phyloP scores from a whole-genome alignment of 2,797 vertebrate genomes.

The Trachurus trachurus region DNA sequence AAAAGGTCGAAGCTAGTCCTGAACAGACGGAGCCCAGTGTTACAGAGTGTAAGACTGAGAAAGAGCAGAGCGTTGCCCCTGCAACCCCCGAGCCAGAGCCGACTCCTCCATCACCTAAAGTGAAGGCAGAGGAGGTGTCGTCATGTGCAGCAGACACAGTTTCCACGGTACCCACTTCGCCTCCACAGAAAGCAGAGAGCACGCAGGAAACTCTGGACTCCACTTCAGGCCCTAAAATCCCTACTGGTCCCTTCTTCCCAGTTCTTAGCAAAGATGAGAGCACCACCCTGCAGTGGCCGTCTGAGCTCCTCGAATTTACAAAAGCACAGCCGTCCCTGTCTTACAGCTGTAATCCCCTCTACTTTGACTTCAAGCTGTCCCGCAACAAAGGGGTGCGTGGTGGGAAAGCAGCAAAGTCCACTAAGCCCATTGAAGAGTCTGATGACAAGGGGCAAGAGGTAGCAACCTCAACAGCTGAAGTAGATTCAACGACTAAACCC shows the following conservation, averaged over 20 bases:
- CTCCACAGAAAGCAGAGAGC: slow-evolving; percentile 76
- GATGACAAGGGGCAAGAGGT: slow-evolving; percentile 79
- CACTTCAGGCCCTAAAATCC: slow-evolving; percentile 89
- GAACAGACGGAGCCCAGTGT: slow-evolving; percentile 52
- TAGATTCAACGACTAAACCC: slow-evolving; percentile 55
- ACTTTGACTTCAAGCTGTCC: slow-evolving; percentile 98
- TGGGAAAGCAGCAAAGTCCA: slow-evolving; percentile 75
- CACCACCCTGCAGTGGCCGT: slow-evolving; percentile 98
- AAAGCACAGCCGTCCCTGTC: slow-evolving; percentile 94
- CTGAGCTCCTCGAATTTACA: slow-evolving; percentile 98
- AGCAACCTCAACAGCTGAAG: slow-evolving; percentile 63
- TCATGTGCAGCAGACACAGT: slow-evolving; percentile 47
- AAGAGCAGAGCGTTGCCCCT: slow-evolving; percentile 49
- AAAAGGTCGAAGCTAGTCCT: slow-evolving; percentile 50
- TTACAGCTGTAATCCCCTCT: slow-evolving; percentile 98
- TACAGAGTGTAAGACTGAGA: slow-evolving; percentile 63
- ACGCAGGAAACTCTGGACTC: slow-evolving; percentile 66
- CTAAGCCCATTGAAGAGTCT: slow-evolving; percentile 67
- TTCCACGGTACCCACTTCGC: slow-evolving; percentile 40
- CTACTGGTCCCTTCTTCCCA: slow-evolving; percentile 93
- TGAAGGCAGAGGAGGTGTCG: slow-evolving; percentile 76
- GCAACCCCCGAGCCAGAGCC: slow-evolving; percentile 53
- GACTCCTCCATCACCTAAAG: slow-evolving; percentile 69
- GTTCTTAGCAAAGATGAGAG: slow-evolving; percentile 98
- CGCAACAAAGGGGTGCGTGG: slow-evolving; percentile 89